Evolutionary conservation across 64 coral and sea anemone species (phyloP), one percentile per base, ranked within the genome.

Genomic region (Astreopora myriophthalma): DNA sequence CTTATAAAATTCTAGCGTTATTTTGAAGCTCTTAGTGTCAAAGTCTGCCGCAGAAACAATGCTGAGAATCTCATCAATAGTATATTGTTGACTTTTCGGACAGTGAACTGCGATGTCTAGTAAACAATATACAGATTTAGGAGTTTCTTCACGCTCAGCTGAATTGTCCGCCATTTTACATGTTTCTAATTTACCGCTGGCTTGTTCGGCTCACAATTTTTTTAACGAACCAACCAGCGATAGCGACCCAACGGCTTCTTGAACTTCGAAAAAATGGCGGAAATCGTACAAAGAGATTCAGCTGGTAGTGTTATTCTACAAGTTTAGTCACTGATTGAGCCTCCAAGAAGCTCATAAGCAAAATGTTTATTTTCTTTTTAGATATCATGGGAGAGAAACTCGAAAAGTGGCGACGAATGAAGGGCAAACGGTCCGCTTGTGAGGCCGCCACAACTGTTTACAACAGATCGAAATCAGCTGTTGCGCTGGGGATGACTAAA

Each of bases 201-300:
- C 35, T 67, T 36, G 27, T 11, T 68, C 23, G 52, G 30, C 1
- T 80, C 61, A 22, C 77, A 34, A 8, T 61, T 12, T 39, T 39
- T 1, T 2, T 2, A 33, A 37, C 9, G 2, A 64, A 33, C 79
- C 55, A 83, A 83, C 64, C 79, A 83, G 33, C 57, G 31, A 64
- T 55, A 20, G 27, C 22, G 9, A 39, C 19, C 2, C 20, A 25
- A 38, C 34, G 33, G 57, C 79, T 52, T 64, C 52, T n/a, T 83
- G 22, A 33, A 63, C 25, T 91, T 91, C 44, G 76, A 91, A 90
- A 55, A 91, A 72, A 91, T 91, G 89, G 89, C 89, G 89, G 89
- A 82, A 17, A 55, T 10, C 49, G 12, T 3, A 38, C 34, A 69
- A 79, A 11, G n/a, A 38, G 30, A 22, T 67, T 48, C 74, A 79